Evolutionary conservation across 2,797 vertebrate genomes (phyloP).

Genomic region (Pithecia hirsuta): DNA sequence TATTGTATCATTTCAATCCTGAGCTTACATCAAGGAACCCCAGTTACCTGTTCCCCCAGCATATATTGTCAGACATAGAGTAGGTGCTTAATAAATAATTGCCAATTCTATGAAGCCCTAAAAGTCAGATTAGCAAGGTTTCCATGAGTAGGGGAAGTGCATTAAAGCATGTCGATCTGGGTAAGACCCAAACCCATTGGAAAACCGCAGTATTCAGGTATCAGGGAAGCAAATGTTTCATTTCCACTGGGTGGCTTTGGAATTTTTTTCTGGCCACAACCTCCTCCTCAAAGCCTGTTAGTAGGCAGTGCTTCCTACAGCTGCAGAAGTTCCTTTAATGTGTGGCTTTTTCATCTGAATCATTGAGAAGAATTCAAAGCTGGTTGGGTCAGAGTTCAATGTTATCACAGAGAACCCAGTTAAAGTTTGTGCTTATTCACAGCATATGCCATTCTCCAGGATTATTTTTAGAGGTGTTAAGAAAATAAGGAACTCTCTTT

Average conservation of each 20-base stretch:
- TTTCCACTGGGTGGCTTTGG: constrained; percentile 24
- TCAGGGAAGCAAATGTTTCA: constrained; percentile 19
- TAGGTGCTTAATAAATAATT: neutral
- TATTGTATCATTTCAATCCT: neutral
- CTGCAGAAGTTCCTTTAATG: neutral
- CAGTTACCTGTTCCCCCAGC: neutral
- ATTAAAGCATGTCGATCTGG: neutral
- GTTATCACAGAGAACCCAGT: neutral
- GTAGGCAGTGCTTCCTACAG: neutral
- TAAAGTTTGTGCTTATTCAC: neutral
- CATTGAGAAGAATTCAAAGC: neutral
- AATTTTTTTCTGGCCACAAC: constrained; percentile 32
- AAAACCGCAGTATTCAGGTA: neutral
- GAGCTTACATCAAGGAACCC: neutral
- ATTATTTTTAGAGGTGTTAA: neutral
- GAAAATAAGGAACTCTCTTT: neutral
- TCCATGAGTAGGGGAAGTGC: neutral
- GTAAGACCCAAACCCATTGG: neutral
- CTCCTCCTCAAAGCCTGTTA: constrained; percentile 40
- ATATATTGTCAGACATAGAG: neutral
- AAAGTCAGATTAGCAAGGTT: neutral
- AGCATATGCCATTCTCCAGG: neutral
- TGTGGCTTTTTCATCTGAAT: neutral
- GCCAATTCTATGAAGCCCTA: neutral
- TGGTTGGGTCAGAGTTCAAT: neutral